Evolutionary conservation across 2,888 invertebrate species (phyloP).

Genomic region (Clistopyga incitator): DNA sequence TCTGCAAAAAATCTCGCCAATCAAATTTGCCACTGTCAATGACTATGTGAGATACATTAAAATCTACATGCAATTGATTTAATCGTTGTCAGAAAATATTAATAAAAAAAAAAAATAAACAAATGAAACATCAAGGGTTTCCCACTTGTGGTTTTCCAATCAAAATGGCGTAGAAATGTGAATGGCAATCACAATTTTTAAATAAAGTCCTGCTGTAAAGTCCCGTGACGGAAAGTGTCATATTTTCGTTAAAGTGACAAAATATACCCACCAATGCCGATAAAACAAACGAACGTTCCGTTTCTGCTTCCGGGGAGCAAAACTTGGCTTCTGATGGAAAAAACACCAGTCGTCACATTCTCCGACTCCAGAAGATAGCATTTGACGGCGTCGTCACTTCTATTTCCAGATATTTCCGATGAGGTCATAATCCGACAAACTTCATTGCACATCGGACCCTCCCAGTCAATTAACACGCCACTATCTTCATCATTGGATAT

Average conservation of each 20-base stretch:
- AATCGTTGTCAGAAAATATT: too few relatives aligned
- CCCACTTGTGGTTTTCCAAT: too few relatives aligned
- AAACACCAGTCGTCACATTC: constrained; percentile 8
- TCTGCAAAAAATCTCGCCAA: constrained; percentile 17
- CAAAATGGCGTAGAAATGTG: too few relatives aligned
- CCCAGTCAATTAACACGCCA: constrained; percentile 13
- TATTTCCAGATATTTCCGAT: neutral
- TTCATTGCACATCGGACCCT: constrained; percentile 40
- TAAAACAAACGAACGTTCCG: constrained; percentile 35
- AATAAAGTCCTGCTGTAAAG: neutral
- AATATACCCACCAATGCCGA: constrained; percentile 30
- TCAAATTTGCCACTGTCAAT: neutral
- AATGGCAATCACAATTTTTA: too few relatives aligned
- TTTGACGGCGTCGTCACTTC: constrained; percentile 16
- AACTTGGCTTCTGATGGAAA: neutral
- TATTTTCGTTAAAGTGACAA: neutral
- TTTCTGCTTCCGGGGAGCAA: neutral
- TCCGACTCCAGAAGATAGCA: constrained; percentile 31
- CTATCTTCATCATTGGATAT: constrained; percentile 3
- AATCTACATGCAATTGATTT: too few relatives aligned
- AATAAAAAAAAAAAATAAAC: neutral
- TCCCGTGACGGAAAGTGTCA: neutral
- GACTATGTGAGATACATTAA: neutral
- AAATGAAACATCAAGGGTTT: neutral
- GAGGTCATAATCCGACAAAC: constrained; percentile 40